Conservation (phyloP, 2,888 invertebrate genomes). For the Metallyticus violacea region DNA sequence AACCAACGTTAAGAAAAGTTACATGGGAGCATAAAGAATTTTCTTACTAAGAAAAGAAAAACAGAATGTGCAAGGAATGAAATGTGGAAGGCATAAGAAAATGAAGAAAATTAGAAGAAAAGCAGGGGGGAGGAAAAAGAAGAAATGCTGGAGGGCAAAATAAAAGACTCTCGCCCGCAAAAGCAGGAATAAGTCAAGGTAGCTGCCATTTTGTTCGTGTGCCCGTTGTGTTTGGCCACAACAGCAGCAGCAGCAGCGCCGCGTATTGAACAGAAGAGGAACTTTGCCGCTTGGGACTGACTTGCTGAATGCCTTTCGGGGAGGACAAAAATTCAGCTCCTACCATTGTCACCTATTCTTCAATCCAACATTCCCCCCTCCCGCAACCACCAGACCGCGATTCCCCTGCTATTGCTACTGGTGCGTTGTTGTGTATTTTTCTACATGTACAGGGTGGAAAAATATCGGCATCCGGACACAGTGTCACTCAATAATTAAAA, state of each 20-base stretch:
- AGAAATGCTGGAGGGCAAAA: neutral
- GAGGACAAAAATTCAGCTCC: neutral
- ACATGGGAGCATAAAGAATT: neutral
- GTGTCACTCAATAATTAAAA: neutral
- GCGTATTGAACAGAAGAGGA: neutral
- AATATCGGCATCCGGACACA: neutral
- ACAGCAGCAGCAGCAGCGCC: neutral
- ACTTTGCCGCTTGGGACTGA: neutral
- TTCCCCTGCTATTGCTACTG: neutral
- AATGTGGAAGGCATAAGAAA: neutral
- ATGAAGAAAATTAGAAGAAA: neutral
- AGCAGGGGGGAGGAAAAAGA: neutral
- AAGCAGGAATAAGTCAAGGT: neutral
- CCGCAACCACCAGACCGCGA: neutral
- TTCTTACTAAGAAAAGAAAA: neutral
- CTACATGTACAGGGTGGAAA: neutral
- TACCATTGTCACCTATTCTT: conserved; percentile 1
- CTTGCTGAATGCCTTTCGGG: neutral
- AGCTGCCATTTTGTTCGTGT: conserved; percentile 26
- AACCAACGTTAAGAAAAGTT: neutral
- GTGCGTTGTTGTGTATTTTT: conserved; percentile 23
- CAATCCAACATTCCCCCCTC: neutral
- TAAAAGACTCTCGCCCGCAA: neutral
- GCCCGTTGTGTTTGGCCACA: neutral
- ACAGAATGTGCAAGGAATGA: neutral